Base-by-base conservation (phyloP, 2,888 invertebrate genomes). In the Andrena praecox region DNA sequence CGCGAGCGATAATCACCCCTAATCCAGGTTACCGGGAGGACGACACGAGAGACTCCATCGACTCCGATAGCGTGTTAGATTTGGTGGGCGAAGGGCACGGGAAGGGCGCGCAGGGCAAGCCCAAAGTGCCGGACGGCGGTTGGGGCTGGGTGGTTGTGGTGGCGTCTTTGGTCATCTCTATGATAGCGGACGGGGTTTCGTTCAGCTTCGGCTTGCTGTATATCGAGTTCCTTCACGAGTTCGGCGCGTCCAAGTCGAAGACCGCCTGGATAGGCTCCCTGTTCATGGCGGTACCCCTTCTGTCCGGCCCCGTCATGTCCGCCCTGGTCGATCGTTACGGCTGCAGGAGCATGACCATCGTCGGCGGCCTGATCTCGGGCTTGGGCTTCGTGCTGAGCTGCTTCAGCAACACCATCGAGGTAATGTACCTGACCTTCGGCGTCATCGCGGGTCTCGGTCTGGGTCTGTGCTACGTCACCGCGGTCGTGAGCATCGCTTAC, bases 141-240 rank as follows among this genome's bases (percentile, higher is more conserved):
- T 98, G 97, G 97, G 98, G 98, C 8, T 98, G 98, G 98, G 95
- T 98, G 27, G 97, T 99, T 0, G 98, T 99, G 0, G 93, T 97
- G 54, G 96, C 98, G 3, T 97, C 98, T 0, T 96, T 99, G 86
- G 93, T 98, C 59, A 96, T 98, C 77, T 98, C 98, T 27, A 96
- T 98, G 94, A 97, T 99, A 67, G 98, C 98, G 54, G 99, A 99
- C 93, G 99, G 99, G 0, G 96, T 99, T 76, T 98, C 98, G 69
- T 98, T 99, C 93, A 98, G 98, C 0, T 99, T 99, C 93, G 99
- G 99, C 0, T 95, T 99, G 24, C 95, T 99, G 8, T 98, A 97
- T 91, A 96, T 97, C 0, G 97, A 98, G 90, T 96, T 99, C 90
- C 94, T 98, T 63, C 95, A 96, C 64, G 97, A 97, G 91, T 99